Conservation (phyloP, 2,797 vertebrate species). For the Gymnothorax reevesii region DNA sequence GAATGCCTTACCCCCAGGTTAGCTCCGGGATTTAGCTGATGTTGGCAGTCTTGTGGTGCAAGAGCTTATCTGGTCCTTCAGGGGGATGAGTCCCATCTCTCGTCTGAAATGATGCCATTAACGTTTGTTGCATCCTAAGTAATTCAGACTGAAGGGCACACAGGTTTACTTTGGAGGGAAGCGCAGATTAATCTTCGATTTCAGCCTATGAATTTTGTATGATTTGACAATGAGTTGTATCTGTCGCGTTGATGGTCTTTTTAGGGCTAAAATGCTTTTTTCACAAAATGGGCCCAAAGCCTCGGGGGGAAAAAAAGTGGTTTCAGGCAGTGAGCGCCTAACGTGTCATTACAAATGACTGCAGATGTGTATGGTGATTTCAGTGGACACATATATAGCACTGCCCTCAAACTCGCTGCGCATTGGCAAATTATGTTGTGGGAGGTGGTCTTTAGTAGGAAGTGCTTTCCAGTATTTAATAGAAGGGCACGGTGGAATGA, state of each 20-base stretch:
- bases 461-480: not conserved
- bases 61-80: not conserved
- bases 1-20: not conserved
- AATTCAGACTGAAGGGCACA: slow-evolving; percentile 16
- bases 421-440: not conserved
- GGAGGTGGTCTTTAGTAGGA: not conserved
- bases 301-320: not conserved
- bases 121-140: not conserved
- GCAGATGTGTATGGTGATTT: not conserved
- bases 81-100: not conserved
- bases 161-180: not conserved
- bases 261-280: not conserved
- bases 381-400: not conserved
- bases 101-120: slow-evolving; percentile 14
- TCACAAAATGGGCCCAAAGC: not conserved
- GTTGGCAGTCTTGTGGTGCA: not conserved
- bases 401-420: not conserved
- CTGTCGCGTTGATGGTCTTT: not conserved
- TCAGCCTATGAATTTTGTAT: not conserved
- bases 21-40: slow-evolving; percentile 31
- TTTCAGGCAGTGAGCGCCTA: not conserved
- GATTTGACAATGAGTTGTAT: not conserved
- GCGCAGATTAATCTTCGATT: not conserved
- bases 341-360: not conserved
- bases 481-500: not conserved